Evolutionary conservation across 1,140 invertebrate genomes (phyloP).

Genomic region (Meteorus sp.): DNA sequence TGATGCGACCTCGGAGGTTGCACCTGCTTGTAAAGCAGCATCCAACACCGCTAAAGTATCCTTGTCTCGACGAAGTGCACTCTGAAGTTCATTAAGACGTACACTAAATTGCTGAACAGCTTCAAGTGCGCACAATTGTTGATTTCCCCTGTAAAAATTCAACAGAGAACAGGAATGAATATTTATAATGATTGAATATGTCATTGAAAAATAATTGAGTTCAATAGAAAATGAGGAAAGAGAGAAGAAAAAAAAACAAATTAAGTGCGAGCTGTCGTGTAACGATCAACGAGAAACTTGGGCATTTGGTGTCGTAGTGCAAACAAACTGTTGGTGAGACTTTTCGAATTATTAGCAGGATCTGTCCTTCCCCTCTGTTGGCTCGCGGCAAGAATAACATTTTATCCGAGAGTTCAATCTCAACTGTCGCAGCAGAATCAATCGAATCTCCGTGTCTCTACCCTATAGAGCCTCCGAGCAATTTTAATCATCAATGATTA

Average conservation of each 20-base stretch:
- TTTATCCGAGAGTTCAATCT: constrained; percentile 38
- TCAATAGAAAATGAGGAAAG: too few relatives aligned
- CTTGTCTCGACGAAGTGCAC: constrained; percentile 66
- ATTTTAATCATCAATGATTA: too few relatives aligned
- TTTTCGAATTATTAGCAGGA: constrained; percentile 40
- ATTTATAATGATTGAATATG: background rate
- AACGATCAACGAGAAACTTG: constrained; percentile 35
- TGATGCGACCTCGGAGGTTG: constrained; percentile 64
- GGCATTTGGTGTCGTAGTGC: constrained; percentile 24
- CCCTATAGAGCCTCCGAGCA: too few relatives aligned
- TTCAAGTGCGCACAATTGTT: constrained; percentile 59
- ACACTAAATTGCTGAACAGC: constrained; percentile 67
- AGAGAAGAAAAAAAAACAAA: constrained; percentile 12
- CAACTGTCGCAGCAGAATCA: constrained; percentile 9
- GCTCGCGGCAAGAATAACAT: constrained; percentile 41
- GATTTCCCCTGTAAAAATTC: constrained; percentile 54
- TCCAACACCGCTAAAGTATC: constrained; percentile 67
- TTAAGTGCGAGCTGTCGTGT: constrained; percentile 18
- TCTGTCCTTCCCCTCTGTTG: constrained; percentile 29
- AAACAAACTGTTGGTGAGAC: constrained; percentile 35
- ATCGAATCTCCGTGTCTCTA: too few relatives aligned
- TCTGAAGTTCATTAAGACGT: constrained; percentile 66
- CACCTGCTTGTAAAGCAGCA: constrained; percentile 63
- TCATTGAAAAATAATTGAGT: background rate
- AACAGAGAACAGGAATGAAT: constrained; percentile 22